A percentile compares a stretch with the other conserved stretches of the same genome.
Evolutionary conservation across 2,797 vertebrate genomes (phyloP).

Genomic region (Cygnus olor): DNA sequence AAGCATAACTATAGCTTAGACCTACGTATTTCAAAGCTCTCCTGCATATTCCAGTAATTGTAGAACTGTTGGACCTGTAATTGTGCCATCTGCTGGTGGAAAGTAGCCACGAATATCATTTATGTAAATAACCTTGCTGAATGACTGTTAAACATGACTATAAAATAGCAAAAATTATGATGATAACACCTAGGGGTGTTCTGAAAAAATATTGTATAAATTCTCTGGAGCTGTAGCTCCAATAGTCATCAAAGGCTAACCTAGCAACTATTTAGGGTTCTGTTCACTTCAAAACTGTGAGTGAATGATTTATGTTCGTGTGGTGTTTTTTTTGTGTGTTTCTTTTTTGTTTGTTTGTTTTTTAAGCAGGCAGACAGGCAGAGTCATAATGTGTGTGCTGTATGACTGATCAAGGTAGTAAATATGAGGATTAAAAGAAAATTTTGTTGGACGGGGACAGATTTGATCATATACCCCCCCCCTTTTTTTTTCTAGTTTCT

Average conservation of each 20-base stretch:
- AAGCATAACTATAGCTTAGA: not conserved
- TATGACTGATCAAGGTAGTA: not conserved
- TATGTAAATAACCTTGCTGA: not conserved
- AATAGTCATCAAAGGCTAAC: not conserved
- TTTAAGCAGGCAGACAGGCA: not conserved
- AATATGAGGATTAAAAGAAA: not conserved
- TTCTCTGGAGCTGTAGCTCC: not conserved
- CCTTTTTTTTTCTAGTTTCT: not conserved
- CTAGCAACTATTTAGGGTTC: not conserved
- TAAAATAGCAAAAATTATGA: not conserved
- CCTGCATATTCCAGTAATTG: accelerated
- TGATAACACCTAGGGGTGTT: not conserved
- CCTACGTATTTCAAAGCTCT: not conserved
- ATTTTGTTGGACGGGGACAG: accelerated
- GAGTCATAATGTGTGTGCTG: not conserved
- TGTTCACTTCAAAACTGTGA: not conserved
- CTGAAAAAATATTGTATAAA: not conserved
- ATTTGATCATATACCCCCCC: not conserved
- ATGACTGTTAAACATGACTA: accelerated
- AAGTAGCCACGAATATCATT: not conserved
- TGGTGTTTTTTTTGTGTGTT: not conserved
- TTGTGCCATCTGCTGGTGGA: slow-evolving; percentile 46
- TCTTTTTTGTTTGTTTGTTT: not conserved
- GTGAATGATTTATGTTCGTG: not conserved
- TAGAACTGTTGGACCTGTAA: not conserved